Percentiles rank a stretch among this genome's conserved stretches.
phyloP scores from a whole-genome alignment of 2,888 invertebrate genomes.

The Gortyna flavago region DNA sequence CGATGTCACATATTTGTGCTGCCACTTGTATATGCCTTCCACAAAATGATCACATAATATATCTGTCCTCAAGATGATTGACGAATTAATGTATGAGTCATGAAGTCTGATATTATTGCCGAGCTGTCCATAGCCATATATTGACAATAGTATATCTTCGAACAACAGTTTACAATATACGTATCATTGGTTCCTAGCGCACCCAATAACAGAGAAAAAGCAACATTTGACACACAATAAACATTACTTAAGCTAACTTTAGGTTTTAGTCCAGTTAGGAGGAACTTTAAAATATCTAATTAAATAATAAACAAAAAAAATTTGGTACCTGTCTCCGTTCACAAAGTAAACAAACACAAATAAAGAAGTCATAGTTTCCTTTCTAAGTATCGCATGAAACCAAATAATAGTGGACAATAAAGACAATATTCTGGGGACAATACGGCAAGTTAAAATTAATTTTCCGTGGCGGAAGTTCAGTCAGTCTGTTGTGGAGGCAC shows the following conservation, averaged over 20 bases:
- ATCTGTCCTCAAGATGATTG: too few species aligned
- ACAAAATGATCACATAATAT: too few species aligned
- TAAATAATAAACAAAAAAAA: too few species aligned
- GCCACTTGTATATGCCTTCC: too few species aligned
- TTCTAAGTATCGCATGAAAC: neutral
- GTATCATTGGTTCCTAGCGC: neutral
- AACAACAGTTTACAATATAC: neutral
- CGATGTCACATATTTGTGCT: too few species aligned
- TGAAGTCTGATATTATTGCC: neutral
- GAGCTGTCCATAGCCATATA: too few species aligned
- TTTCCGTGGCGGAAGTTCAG: conserved; percentile 44
- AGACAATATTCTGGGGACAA: conserved; percentile 26
- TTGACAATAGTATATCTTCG: neutral
- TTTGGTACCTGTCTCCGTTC: neutral
- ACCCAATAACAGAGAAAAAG: neutral
- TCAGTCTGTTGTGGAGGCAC: conserved; percentile 17
- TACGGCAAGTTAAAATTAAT: conserved; percentile 58
- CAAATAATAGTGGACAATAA: conserved; percentile 21
- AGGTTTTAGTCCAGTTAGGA: too few species aligned
- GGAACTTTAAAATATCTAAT: too few species aligned
- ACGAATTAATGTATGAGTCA: too few species aligned
- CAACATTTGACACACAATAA: neutral
- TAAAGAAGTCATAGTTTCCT: neutral
- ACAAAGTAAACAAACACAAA: neutral
- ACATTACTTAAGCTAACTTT: neutral